Evolutionary conservation across 2,113 vertebrate genomes (phyloP), one percentile per base, ranked within the genome.

Genomic region (Spermophilus dauricus): DNA sequence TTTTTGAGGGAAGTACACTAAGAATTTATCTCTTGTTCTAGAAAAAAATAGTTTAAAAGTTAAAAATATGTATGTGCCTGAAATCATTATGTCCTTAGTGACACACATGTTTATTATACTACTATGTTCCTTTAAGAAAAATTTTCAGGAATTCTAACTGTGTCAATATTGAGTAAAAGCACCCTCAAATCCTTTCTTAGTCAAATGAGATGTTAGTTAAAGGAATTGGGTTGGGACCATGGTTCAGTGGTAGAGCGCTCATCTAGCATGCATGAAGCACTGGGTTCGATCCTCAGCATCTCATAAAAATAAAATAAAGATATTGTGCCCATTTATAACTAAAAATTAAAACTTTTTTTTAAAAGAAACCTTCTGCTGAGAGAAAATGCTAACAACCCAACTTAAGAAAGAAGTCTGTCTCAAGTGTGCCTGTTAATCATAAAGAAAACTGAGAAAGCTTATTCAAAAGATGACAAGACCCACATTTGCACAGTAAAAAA

Each of bases 1-100:
- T 56, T 18, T 56, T 56, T 16, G 14, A 5, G 17, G 13, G 73
- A 94, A 80, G 4, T 17, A 76, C 4, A 48, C 28, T 70, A 4
- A 88, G 16, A 77, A 42, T 58, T 81, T 20, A 7, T 61, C 30
- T 93, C 37, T 53, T 81, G 10, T 8, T 76, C 10, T 56, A 85
- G 28, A 56, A 5, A 51, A 92, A 86, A 69, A 82, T 16, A 88
- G 37, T 80, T 95, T 69, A 84, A 95, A 95, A 91, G 12, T 70
- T 51, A 95, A 20, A 85, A 69, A 26, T 37, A 78, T 78, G 37
- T 61, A 42, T 7, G 10, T 77, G 61, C 6, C 51, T 77, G 89
- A 86, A 86, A 84, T 86, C 10, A 67, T 0, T 73, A 12, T 83
- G 10, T 72, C 53, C 77, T 67, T 51, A 80, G 28, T 32, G 28